Conservation (phyloP, 2,113 vertebrate species). For the Dasypus novemcinctus region DNA sequence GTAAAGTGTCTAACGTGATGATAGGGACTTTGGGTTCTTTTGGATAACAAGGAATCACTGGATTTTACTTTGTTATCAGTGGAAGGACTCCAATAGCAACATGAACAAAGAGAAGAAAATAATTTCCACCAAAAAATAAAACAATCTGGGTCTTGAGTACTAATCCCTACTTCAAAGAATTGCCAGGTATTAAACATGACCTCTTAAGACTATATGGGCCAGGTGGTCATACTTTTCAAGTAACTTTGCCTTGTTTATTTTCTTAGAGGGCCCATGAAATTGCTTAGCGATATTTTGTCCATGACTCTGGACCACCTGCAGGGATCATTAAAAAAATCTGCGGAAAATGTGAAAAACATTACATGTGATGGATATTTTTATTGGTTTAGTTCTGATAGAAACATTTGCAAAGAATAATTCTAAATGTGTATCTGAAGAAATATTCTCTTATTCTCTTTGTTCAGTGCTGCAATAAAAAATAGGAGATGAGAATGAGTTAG, state of each 20-base stretch:
- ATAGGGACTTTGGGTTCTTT: not conserved
- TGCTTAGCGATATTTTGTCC: not conserved
- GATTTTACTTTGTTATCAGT: not conserved
- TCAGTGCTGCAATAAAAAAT: not conserved
- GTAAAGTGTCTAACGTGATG: not conserved
- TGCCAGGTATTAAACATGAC: not conserved
- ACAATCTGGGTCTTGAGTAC: not conserved
- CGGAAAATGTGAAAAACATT: not conserved
- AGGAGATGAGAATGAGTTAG: not conserved
- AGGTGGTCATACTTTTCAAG: not conserved
- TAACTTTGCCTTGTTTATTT: not conserved
- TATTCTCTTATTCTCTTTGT: not conserved
- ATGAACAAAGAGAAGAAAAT: not conserved
- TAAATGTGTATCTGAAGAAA: not conserved
- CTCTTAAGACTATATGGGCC: not conserved
- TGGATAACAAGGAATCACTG: not conserved
- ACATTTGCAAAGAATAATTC: not conserved
- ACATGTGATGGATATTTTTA: not conserved
- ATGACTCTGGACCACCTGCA: not conserved
- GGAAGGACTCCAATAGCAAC: not conserved
- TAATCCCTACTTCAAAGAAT: not conserved
- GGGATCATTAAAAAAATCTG: not conserved
- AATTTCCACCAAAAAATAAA: not conserved
- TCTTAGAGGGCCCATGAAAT: not conserved
- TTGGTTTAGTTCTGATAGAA: not conserved